Percentiles rank a stretch among this genome's conserved stretches.
Evolutionary conservation across 2,888 invertebrate genomes (phyloP).

Genomic region (Ophion ellenae): DNA sequence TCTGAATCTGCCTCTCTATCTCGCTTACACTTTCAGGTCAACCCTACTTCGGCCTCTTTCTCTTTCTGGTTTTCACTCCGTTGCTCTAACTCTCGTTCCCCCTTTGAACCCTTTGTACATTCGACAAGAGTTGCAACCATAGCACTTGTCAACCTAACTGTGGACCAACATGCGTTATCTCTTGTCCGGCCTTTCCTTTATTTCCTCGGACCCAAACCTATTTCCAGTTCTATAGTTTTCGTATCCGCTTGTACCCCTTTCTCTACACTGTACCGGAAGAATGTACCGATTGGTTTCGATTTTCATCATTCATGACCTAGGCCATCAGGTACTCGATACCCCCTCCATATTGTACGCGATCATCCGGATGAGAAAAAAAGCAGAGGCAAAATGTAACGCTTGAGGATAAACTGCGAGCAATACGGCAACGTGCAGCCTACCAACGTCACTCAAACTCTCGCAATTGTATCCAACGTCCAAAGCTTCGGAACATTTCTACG

Average conservation of each 20-base stretch:
- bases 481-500: background rate
- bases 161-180: constrained; percentile 55
- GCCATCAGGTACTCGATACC: constrained; percentile 17
- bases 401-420: background rate
- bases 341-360: constrained; percentile 16
- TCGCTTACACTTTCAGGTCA: constrained; percentile 34
- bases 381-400: background rate
- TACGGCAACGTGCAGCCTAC: background rate
- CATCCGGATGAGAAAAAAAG: constrained; percentile 13
- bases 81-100: constrained; percentile 24
- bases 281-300: constrained; percentile 30
- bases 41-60: constrained; percentile 15
- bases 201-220: constrained; percentile 44
- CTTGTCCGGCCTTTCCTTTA: constrained; percentile 40
- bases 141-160: constrained; percentile 46
- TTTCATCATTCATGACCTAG: constrained; percentile 22
- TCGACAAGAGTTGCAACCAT: constrained; percentile 42
- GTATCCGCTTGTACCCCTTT: constrained; percentile 10
- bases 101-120: constrained; percentile 49
- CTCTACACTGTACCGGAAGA: constrained; percentile 27
- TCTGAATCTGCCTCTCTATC: constrained; percentile 13
- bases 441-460: background rate
- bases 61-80: constrained; percentile 15
- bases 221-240: constrained; percentile 27
- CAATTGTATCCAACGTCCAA: background rate